Evolutionary conservation across 2,113 vertebrate genomes (phyloP).

Genomic region (Nettapus auritus): DNA sequence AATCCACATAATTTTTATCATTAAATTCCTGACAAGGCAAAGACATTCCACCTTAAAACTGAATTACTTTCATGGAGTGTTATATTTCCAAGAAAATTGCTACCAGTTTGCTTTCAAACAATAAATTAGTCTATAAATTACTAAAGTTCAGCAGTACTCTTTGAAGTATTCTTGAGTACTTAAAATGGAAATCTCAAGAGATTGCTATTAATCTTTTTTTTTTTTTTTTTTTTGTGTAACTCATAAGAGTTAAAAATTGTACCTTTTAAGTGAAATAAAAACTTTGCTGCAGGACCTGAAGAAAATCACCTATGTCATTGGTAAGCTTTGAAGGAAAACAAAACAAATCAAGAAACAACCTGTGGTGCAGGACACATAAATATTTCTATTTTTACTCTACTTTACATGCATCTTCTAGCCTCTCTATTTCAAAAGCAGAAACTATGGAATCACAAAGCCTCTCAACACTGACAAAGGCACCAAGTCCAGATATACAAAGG

Average conservation of each 20-base stretch:
- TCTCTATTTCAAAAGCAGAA: neutral
- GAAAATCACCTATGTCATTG: neutral
- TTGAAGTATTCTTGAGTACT: neutral
- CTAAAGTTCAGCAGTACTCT: neutral
- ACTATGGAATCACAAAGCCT: neutral
- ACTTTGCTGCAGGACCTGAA: neutral
- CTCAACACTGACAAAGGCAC: neutral
- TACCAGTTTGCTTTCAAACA: neutral
- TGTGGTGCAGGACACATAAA: neutral
- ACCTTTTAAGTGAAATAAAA: neutral
- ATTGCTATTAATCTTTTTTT: neutral
- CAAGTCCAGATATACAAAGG: neutral
- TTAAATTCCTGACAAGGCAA: neutral
- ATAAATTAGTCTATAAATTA: no score
- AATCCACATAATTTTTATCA: neutral
- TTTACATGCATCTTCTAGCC: neutral
- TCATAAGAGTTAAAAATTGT: neutral
- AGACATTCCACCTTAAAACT: neutral
- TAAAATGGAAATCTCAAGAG: neutral
- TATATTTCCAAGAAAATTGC: neutral
- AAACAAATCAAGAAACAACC: neutral
- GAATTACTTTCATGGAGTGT: neutral
- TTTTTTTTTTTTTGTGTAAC: neutral
- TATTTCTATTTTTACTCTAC: neutral
- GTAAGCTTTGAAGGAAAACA: neutral